Percentiles rank a stretch among this genome's conserved stretches.
phyloP scores from a whole-genome alignment of 2,888 invertebrate genomes.

The Andrena camellia region DNA sequence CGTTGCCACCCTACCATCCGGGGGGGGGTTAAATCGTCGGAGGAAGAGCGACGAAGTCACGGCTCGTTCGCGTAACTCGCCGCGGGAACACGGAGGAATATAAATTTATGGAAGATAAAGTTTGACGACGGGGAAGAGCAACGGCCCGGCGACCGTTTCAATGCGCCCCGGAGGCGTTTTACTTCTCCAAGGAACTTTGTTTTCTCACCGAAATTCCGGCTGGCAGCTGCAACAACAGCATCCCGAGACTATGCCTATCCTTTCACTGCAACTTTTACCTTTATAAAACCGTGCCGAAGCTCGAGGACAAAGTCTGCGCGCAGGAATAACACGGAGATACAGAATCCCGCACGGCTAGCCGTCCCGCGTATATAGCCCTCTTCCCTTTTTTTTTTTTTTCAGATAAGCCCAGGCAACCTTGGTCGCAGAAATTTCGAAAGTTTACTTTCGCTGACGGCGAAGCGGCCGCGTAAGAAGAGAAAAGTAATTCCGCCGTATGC shows the following conservation, averaged over 20 bases:
- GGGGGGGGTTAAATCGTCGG: slow-evolving; percentile 37
- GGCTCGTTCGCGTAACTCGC: slow-evolving; percentile 26
- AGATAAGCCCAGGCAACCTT: slow-evolving; percentile 43
- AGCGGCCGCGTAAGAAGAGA: background rate
- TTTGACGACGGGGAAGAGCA: slow-evolving; percentile 50
- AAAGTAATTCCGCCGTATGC: slow-evolving; percentile 23
- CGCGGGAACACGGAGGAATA: slow-evolving; percentile 39
- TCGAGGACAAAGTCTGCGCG: slow-evolving; percentile 65
- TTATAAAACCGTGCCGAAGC: slow-evolving; percentile 66
- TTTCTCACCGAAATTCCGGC: slow-evolving; percentile 73
- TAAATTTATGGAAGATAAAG: slow-evolving; percentile 64
- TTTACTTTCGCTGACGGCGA: slow-evolving; percentile 58
- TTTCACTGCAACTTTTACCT: slow-evolving; percentile 71
- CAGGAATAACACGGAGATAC: slow-evolving; percentile 62
- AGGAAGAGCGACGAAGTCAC: slow-evolving; percentile 42
- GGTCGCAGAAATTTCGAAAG: slow-evolving; percentile 58
- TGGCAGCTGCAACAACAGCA: slow-evolving; percentile 74
- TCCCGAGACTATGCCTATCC: slow-evolving; percentile 64
- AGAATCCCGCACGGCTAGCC: slow-evolving; percentile 45
- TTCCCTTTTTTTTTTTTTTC: slow-evolving; percentile 20
- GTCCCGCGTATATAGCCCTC: slow-evolving; percentile 11
- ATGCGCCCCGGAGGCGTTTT: slow-evolving; percentile 69
- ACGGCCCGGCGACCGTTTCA: slow-evolving; percentile 57
- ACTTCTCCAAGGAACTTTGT: slow-evolving; percentile 73
- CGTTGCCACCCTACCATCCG: background rate